Evolutionary conservation across 2,888 invertebrate species (phyloP).

Genomic region (Tipula vernalis): DNA sequence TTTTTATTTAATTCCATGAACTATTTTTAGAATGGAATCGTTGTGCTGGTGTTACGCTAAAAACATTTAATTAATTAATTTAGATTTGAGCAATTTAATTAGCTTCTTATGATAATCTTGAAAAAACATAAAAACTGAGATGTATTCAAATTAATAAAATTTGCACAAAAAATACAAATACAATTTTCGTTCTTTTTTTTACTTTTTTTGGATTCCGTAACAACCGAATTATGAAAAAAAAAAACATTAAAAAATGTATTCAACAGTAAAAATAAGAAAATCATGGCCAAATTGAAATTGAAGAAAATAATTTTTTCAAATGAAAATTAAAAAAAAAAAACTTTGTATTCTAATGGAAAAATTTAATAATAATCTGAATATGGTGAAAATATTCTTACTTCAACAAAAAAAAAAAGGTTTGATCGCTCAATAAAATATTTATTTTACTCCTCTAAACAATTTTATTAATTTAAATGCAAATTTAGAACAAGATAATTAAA

Average conservation of each 20-base stretch:
- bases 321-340: neutral
- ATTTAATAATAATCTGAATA: neutral
- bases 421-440: neutral
- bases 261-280: neutral
- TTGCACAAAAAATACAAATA: neutral
- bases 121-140: neutral
- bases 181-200: neutral
- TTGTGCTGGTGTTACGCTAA: no score
- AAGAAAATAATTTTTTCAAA: neutral
- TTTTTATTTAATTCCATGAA: neutral
- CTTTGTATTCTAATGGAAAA: neutral
- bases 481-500: neutral
- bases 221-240: neutral
- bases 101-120: neutral
- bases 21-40: neutral
- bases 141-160: neutral
- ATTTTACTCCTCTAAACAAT: neutral
- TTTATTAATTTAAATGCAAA: neutral
- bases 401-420: neutral
- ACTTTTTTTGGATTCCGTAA: no score
- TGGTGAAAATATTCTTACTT: neutral
- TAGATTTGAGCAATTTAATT: neutral
- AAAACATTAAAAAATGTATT: neutral
- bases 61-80: neutral
- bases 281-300: neutral